These are phyloP conservation scores for Folsomia candida DNA, from an alignment of 2,888 invertebrate species.

Conservation along the genomic window DNA sequence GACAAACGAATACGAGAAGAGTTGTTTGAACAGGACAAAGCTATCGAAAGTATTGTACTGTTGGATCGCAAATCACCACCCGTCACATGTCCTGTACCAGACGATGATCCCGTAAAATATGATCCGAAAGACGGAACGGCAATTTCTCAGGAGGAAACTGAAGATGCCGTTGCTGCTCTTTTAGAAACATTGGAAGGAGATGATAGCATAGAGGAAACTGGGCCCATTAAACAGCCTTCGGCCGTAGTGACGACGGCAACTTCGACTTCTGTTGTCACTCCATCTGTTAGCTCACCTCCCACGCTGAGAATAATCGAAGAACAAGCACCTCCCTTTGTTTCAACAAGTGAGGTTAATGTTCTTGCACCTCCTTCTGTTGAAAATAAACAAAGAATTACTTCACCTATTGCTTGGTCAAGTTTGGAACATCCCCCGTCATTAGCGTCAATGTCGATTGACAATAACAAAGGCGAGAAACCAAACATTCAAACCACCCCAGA, in stretches of 20 bases:
- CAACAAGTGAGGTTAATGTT: background rate
- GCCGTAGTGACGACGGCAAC: background rate
- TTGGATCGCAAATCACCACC: conserved; percentile 50
- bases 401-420: too few species aligned
- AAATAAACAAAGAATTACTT: background rate
- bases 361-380: background rate
- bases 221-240: conserved; percentile 1
- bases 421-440: too few species aligned
- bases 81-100: conserved; percentile 52
- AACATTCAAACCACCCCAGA: too few species aligned
- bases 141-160: conserved; percentile 89
- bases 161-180: conserved; percentile 84
- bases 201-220: conserved; percentile 36
- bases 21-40: conserved; percentile 52
- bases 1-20: conserved; percentile 49
- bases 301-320: conserved; percentile 47
- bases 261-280: conserved; percentile 15
- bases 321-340: background rate
- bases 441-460: too few species aligned
- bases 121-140: conserved; percentile 67
- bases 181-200: conserved; percentile 68
- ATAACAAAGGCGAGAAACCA: too few species aligned
- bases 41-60: conserved; percentile 52
- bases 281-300: conserved; percentile 39
- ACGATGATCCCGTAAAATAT: conserved; percentile 42